Percentiles rank a stretch among this genome's conserved stretches.
These are phyloP conservation scores for Centropus bengalensis DNA, from an alignment of 2,113 vertebrate genomes.

Conservation along the genomic window DNA sequence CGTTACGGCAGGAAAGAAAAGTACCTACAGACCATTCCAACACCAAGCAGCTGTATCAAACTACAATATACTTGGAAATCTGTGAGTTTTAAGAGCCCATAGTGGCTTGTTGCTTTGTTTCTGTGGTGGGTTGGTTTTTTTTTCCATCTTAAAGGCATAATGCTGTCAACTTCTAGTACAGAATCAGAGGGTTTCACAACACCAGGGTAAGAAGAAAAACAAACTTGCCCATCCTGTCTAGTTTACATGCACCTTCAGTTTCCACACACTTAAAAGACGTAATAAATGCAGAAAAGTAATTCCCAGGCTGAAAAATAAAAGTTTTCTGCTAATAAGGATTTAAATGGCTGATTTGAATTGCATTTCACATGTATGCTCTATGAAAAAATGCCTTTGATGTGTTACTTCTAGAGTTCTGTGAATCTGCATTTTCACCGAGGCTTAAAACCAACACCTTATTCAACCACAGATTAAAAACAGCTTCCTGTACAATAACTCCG, in stretches of 20 bases:
- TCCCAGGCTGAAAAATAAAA: slow-evolving; percentile 6
- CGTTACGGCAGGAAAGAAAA: background rate
- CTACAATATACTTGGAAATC: background rate
- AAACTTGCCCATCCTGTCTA: background rate
- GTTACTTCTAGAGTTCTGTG: background rate
- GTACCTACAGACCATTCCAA: background rate
- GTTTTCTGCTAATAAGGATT: slow-evolving; percentile 20
- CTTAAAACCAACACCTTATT: slow-evolving; percentile 53
- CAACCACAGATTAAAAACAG: slow-evolving; percentile 33
- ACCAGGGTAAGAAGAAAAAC: background rate
- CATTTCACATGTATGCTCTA: background rate
- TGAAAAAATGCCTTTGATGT: slow-evolving; percentile 27
- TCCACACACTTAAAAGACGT: background rate
- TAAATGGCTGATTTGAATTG: slow-evolving; percentile 27
- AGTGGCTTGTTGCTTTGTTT: background rate
- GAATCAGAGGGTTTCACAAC: background rate
- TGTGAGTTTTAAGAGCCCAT: background rate
- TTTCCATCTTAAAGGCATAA: background rate
- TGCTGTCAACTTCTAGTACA: background rate
- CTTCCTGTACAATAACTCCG: slow-evolving; percentile 21
- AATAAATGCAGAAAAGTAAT: background rate
- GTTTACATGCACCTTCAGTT: background rate
- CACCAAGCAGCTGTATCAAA: background rate
- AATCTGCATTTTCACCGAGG: slow-evolving; percentile 31
- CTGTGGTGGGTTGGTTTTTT: background rate